These are phyloP conservation scores for Galago senegalensis DNA, from an alignment of 2,797 vertebrate species.

Conservation along the genomic window DNA sequence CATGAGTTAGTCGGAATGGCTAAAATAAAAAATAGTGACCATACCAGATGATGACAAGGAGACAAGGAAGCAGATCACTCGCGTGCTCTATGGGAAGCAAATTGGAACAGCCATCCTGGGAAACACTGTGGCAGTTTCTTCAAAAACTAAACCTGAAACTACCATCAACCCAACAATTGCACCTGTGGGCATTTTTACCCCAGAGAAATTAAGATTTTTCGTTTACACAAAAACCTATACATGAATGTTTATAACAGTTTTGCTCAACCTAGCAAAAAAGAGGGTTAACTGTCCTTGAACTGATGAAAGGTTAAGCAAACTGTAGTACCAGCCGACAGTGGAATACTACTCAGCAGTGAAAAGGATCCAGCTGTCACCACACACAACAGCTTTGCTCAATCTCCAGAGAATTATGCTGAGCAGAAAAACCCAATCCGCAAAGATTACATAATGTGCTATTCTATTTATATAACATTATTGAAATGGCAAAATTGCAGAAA, in stretches of 20 bases:
- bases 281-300: background rate
- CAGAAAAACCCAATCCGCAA: background rate
- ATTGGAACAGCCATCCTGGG: background rate
- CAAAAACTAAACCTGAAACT: background rate
- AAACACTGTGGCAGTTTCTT: background rate
- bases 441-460: background rate
- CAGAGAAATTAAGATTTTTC: background rate
- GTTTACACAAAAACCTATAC: background rate
- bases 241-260: background rate
- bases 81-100: background rate
- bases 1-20: background rate
- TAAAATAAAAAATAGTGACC: background rate
- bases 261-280: background rate
- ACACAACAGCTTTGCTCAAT: background rate
- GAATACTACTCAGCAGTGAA: background rate
- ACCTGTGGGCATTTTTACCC: background rate
- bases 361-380: background rate
- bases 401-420: background rate
- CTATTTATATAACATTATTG: background rate
- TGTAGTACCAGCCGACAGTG: background rate
- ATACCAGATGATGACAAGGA: background rate
- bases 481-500: conserved; percentile 8
- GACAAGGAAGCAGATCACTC: background rate
- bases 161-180: too few relatives aligned
- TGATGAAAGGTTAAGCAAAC: background rate